Conservation (phyloP, 2,888 invertebrate species). For the Eupithecia subumbrata region DNA sequence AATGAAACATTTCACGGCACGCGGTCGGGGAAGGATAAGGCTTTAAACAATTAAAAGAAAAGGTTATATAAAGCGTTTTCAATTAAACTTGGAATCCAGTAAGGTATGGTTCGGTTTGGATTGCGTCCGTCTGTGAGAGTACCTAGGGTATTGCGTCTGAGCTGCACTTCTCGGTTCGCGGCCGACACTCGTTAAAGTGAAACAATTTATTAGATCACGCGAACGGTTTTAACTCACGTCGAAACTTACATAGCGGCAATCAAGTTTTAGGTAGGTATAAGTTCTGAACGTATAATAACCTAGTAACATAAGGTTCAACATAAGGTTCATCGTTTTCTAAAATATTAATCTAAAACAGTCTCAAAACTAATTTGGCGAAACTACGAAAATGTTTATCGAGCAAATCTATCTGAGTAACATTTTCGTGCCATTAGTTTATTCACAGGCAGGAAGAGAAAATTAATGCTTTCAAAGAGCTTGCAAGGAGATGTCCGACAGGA, state of each 20-base stretch:
- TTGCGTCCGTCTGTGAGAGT: constrained; percentile 64
- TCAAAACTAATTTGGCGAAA: constrained; percentile 40
- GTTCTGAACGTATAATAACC: not conserved
- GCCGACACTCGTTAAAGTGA: constrained; percentile 69
- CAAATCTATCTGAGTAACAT: constrained; percentile 37
- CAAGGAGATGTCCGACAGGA: constrained; percentile 57
- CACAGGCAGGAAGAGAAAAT: constrained; percentile 66
- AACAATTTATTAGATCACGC: constrained; percentile 64
- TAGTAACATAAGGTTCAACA: not conserved
- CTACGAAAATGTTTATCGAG: constrained; percentile 28
- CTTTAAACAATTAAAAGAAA: constrained; percentile 73
- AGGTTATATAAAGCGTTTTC: constrained; percentile 74
- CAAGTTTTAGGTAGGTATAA: not conserved
- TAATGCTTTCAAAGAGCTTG: constrained; percentile 67
- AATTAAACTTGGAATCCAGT: constrained; percentile 77
- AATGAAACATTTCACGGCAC: constrained; percentile 57
- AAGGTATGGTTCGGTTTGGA: constrained; percentile 62
- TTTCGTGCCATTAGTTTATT: constrained; percentile 61
- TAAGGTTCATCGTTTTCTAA: not conserved
- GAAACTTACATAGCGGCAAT: constrained; percentile 8
- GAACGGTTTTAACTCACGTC: constrained; percentile 49
- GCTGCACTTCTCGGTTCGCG: constrained; percentile 53
- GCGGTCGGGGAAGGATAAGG: constrained; percentile 52
- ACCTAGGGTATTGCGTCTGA: constrained; percentile 65
- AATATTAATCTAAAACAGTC: not conserved